Conservation (phyloP, 2,113 vertebrate species). For the Marcusenius ussheri region DNA sequence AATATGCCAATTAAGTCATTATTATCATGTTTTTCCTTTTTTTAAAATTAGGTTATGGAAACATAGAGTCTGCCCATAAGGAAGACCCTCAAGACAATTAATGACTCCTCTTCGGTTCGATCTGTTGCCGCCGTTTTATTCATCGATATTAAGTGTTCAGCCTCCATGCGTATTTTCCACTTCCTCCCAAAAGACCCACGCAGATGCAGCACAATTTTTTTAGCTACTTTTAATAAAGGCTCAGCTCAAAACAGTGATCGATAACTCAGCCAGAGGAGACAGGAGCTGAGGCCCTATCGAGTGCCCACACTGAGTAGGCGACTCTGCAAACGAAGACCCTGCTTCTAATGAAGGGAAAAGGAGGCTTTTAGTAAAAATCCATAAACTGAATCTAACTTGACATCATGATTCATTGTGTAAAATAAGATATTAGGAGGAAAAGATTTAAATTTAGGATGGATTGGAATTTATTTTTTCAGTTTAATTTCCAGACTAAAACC, state of each 20-base stretch:
- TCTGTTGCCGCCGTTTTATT: background rate
- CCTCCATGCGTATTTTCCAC: background rate
- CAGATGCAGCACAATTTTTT: background rate
- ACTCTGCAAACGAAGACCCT: background rate
- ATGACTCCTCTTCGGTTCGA: background rate
- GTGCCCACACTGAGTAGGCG: background rate
- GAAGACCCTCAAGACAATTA: background rate
- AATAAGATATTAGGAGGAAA: background rate
- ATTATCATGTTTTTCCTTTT: background rate
- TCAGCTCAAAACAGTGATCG: background rate
- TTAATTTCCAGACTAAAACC: background rate
- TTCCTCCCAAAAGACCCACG: background rate
- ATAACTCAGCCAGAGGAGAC: background rate
- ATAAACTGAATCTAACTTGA: background rate
- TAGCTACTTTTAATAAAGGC: background rate
- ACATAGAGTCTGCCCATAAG: background rate
- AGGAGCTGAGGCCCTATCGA: background rate
- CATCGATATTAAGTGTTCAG: background rate
- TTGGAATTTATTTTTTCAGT: background rate
- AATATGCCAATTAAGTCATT: background rate
- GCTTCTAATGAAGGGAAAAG: background rate
- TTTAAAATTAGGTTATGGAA: background rate
- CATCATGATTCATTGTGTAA: background rate
- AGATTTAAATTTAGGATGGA: background rate
- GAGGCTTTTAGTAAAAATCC: background rate